Evolutionary conservation across 2,113 vertebrate genomes (phyloP).

Genomic region (Casuarius casuarius): DNA sequence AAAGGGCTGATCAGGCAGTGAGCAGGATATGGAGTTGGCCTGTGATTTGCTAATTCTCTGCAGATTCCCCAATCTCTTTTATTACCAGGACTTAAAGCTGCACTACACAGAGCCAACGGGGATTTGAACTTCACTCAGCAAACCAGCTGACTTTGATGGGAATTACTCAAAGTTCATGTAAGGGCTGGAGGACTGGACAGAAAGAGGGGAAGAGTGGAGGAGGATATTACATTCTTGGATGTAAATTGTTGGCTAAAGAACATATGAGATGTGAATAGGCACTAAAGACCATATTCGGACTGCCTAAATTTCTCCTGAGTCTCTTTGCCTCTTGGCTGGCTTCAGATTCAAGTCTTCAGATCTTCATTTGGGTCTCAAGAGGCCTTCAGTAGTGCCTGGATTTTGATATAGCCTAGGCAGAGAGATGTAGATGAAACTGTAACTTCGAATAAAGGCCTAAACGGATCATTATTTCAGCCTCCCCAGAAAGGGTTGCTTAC

Average conservation of each 20-base stretch:
- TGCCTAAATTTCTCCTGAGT: conserved; percentile 59
- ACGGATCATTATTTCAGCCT: conserved; percentile 53
- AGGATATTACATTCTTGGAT: conserved; percentile 69
- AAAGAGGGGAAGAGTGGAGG: conserved; percentile 44
- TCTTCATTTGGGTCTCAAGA: conserved; percentile 36
- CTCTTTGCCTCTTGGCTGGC: conserved; percentile 69
- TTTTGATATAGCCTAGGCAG: conserved; percentile 38
- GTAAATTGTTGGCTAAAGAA: conserved; percentile 56
- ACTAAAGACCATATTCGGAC: conserved; percentile 59
- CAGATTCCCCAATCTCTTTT: conserved; percentile 36
- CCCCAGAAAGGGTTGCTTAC: conserved; percentile 14
- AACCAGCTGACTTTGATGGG: conserved; percentile 64
- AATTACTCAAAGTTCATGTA: conserved; percentile 51
- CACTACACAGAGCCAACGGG: conserved; percentile 23
- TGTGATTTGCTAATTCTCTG: conserved; percentile 21
- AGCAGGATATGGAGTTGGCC: conserved; percentile 44
- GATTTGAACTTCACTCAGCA: conserved; percentile 53
- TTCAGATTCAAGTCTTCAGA: conserved; percentile 63
- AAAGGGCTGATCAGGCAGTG: conserved; percentile 41
- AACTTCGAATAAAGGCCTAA: conserved; percentile 39
- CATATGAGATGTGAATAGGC: conserved; percentile 54
- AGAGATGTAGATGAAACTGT: conserved; percentile 36
- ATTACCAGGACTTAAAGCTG: conserved; percentile 47
- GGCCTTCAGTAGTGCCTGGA: conserved; percentile 45
- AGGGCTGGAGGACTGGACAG: conserved; percentile 57